Evolutionary conservation across 2,113 vertebrate species (phyloP).

Genomic region (Rutilus rutilus): DNA sequence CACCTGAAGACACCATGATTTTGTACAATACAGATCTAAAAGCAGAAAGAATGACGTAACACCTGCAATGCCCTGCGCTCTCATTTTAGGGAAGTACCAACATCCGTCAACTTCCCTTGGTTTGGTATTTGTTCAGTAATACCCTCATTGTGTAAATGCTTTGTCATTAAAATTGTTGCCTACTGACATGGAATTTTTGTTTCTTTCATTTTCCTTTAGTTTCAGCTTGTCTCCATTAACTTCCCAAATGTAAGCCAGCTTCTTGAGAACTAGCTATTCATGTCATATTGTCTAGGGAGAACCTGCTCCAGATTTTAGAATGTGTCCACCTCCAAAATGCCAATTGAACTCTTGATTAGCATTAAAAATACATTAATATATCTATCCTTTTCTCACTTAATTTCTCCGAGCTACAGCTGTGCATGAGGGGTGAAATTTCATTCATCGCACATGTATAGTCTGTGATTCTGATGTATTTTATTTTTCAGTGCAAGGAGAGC

Average conservation of each 20-base stretch:
- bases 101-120: not conserved
- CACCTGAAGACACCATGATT: not conserved
- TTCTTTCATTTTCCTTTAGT: not conserved
- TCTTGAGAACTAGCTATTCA: not conserved
- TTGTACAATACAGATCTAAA: not conserved
- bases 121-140: conserved; percentile 26
- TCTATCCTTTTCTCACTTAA: not conserved
- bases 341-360: not conserved
- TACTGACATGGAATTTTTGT: not conserved
- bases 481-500: conserved; percentile 15
- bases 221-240: not conserved
- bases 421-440: not conserved
- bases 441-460: not conserved
- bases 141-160: conserved; percentile 23
- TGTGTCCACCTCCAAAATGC: not conserved
- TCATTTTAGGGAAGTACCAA: not conserved
- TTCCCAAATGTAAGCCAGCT: not conserved
- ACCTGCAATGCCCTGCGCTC: not conserved
- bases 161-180: conserved; percentile 31
- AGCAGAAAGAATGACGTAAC: not conserved
- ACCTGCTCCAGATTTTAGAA: not conserved
- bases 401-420: not conserved
- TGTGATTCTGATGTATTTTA: not conserved
- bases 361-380: not conserved
- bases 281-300: not conserved